phyloP scores from a whole-genome alignment of 23 tunicate species.

The Clavelina lepadiformis region DNA sequence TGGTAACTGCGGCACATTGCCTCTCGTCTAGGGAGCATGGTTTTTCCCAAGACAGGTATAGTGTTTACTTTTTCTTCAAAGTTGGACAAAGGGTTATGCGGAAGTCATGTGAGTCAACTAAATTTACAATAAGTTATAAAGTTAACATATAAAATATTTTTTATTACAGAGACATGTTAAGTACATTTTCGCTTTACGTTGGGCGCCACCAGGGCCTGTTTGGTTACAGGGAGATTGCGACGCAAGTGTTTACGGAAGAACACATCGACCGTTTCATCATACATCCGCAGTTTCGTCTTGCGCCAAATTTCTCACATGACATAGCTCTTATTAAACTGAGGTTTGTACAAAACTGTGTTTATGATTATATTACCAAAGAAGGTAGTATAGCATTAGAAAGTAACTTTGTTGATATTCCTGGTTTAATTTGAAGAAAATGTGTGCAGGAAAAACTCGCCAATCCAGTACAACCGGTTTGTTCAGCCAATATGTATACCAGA shows the following conservation, averaged over 20 bases:
- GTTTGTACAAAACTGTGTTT: neutral
- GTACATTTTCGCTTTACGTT: constrained; percentile 28
- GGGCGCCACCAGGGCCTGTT: constrained; percentile 41
- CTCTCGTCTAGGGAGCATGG: constrained; percentile 26
- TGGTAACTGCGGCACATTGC: constrained; percentile 48
- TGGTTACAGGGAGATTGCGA: constrained; percentile 10
- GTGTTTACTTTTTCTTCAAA: too few species aligned
- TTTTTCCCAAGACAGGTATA: too few species aligned
- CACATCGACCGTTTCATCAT: constrained; percentile 20
- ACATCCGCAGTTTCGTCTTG: constrained; percentile 19
- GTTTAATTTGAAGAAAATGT: too few species aligned
- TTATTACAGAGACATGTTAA: constrained; percentile 16
- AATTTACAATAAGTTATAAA: too few species aligned
- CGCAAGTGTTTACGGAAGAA: constrained; percentile 12
- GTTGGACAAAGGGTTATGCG: too few species aligned
- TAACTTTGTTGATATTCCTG: too few species aligned
- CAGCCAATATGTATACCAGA: constrained; percentile 39
- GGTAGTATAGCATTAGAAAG: neutral
- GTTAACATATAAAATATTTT: too few species aligned
- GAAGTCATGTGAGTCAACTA: too few species aligned
- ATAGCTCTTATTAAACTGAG: constrained; percentile 31
- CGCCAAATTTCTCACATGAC: constrained; percentile 26
- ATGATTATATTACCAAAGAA: neutral
- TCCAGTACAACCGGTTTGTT: constrained; percentile 35
- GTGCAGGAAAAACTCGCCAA: constrained; percentile 31